These are phyloP conservation scores for Myripristis murdjan DNA, from an alignment of 2,797 vertebrate genomes.

Conservation along the genomic window DNA sequence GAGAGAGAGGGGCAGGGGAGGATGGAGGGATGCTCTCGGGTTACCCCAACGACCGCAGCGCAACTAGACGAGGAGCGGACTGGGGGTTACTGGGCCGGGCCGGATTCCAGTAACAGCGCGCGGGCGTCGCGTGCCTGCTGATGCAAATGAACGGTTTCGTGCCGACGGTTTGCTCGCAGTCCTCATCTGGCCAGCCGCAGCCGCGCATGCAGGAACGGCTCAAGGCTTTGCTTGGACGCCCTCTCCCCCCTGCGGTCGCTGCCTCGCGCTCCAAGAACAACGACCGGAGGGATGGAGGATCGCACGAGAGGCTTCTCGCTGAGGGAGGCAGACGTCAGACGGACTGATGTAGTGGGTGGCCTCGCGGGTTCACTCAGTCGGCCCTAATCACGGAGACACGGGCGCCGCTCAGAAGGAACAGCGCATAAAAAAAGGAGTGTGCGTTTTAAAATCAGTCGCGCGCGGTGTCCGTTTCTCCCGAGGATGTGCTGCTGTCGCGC, in stretches of 20 bases:
- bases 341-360: slow-evolving; percentile 6
- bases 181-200: slow-evolving; percentile 42
- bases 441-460: slow-evolving; percentile 54
- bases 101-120: slow-evolving; percentile 28
- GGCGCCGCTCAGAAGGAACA: slow-evolving; percentile 6
- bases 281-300: not conserved
- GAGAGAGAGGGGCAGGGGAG: slow-evolving; percentile 23
- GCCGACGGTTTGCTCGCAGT: slow-evolving; percentile 31
- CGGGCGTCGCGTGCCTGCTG: slow-evolving; percentile 49
- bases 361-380: slow-evolving; percentile 26
- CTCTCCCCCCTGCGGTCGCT: slow-evolving; percentile 19
- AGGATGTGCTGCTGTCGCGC: slow-evolving; percentile 58
- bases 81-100: slow-evolving; percentile 29
- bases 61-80: slow-evolving; percentile 32
- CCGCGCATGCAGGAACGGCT: slow-evolving; percentile 6
- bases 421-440: slow-evolving; percentile 30
- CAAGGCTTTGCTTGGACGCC: slow-evolving; percentile 8
- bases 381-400: slow-evolving; percentile 1
- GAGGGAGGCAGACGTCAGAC: slow-evolving; percentile 8
- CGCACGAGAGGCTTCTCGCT: no score
- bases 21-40: slow-evolving; percentile 73
- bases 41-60: slow-evolving; percentile 34
- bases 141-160: slow-evolving; percentile 21
- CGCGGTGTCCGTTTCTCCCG: slow-evolving; percentile 52
- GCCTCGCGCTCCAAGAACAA: slow-evolving; percentile 30